These are phyloP conservation scores for Epizoanthus scotinus DNA, from an alignment of 92 coral and sea anemone genomes.

Conservation along the genomic window DNA sequence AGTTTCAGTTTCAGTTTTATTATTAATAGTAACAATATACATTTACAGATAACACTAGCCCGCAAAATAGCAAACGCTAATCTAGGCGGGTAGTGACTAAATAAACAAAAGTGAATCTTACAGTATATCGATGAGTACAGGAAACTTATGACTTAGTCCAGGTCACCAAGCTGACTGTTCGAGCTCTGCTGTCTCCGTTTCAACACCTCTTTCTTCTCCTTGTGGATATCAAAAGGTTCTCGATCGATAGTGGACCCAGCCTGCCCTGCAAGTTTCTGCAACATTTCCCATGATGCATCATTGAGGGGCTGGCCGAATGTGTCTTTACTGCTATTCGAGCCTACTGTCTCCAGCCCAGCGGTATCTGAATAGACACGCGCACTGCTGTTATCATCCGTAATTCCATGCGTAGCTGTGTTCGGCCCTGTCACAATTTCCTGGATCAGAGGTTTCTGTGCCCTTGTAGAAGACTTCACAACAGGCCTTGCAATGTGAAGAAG, in stretches of 20 bases:
- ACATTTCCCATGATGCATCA: conserved; percentile 58
- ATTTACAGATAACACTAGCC: too few species aligned
- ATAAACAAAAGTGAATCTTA: too few species aligned
- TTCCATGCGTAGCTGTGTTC: neutral
- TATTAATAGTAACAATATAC: too few species aligned
- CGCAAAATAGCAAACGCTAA: too few species aligned
- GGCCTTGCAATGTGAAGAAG: conserved; percentile 28
- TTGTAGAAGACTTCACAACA: neutral
- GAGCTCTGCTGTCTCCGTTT: conserved; percentile 47
- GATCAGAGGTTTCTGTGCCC: conserved; percentile 53
- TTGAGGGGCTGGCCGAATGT: neutral
- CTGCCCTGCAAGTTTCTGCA: conserved; percentile 79
- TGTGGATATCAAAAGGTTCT: conserved; percentile 72
- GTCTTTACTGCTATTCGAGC: neutral
- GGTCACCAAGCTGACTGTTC: conserved; percentile 12
- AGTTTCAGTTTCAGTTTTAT: too few species aligned
- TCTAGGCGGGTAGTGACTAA: too few species aligned
- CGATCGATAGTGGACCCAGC: conserved; percentile 88
- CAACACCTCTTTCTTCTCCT: conserved; percentile 63
- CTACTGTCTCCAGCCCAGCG: neutral
- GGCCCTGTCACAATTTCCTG: conserved; percentile 40
- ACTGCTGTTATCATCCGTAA: neutral
- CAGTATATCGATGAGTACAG: neutral
- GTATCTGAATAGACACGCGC: too few species aligned
- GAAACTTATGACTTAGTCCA: neutral